These are phyloP conservation scores for silkworm (Bombyx mori) DNA, from an alignment of 1,140 invertebrate genomes.

Conservation along the genomic window DNA sequence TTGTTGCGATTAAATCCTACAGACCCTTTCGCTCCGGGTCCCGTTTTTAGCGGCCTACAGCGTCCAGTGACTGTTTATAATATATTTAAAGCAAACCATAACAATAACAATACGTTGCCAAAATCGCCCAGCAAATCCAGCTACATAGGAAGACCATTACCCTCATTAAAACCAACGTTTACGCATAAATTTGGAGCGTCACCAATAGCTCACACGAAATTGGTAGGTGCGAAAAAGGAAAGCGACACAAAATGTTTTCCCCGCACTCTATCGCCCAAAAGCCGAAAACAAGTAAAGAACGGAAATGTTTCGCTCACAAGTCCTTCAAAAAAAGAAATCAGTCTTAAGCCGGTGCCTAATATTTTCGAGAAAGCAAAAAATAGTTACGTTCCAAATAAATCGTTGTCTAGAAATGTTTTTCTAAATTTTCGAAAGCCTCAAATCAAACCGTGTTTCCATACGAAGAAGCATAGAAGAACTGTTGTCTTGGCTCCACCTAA, in stretches of 20 bases:
- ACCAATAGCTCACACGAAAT: conserved; percentile 39
- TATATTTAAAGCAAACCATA: conserved; percentile 62
- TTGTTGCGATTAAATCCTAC: conserved; percentile 48
- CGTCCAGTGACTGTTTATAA: conserved; percentile 57
- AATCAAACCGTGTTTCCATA: conserved; percentile 51
- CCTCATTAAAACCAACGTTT: conserved; percentile 57
- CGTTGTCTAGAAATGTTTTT: conserved; percentile 64
- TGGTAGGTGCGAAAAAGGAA: conserved; percentile 42
- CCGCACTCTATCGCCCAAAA: conserved; percentile 52
- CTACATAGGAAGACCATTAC: conserved; percentile 37
- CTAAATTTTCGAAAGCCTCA: conserved; percentile 65
- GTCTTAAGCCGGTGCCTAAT: conserved; percentile 47
- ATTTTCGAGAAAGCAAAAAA: conserved; percentile 66
- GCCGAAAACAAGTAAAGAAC: conserved; percentile 46
- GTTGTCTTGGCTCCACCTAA: conserved; percentile 64
- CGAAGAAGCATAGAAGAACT: conserved; percentile 61
- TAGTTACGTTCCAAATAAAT: conserved; percentile 64
- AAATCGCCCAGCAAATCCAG: conserved; percentile 49
- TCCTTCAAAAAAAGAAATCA: conserved; percentile 50
- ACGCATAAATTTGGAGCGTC: conserved; percentile 64
- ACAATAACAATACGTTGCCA: conserved; percentile 57
- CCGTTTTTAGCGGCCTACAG: conserved; percentile 63
- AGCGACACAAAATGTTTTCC: conserved; percentile 41
- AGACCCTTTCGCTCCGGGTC: conserved; percentile 68
- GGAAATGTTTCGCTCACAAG: conserved; percentile 23